Conservation (phyloP, 2,797 vertebrate species). For the Apogon talboti region DNA sequence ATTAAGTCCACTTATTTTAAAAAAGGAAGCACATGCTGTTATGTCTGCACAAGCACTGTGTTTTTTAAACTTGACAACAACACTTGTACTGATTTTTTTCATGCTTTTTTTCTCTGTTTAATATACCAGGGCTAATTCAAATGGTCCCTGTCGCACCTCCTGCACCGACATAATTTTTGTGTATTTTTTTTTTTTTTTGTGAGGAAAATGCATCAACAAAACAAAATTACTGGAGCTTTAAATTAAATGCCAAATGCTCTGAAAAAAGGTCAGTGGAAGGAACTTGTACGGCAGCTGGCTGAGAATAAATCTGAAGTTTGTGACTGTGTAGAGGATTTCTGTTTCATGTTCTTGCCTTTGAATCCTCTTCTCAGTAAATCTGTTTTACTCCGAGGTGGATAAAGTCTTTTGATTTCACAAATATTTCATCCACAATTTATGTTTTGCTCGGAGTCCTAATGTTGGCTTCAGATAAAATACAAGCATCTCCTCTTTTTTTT, state of each 20-base stretch:
- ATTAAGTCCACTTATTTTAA: no score
- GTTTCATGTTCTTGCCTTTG: no score
- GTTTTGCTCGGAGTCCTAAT: not conserved
- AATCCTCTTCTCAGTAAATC: no score
- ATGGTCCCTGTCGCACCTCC: not conserved
- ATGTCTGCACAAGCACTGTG: no score
- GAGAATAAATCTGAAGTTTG: not conserved
- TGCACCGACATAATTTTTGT: not conserved
- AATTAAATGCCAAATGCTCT: conserved; percentile 23
- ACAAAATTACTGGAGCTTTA: conserved; percentile 16
- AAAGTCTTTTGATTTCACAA: not conserved
- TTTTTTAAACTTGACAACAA: not conserved
- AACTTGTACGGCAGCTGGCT: not conserved
- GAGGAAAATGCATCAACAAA: conserved; percentile 7
- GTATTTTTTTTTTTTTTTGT: conserved; percentile 10
- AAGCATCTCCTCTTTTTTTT: not conserved
- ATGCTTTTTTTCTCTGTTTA: conserved; percentile 7
- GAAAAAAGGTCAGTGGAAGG: not conserved
- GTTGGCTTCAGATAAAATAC: not conserved
- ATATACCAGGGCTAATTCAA: conserved; percentile 2
- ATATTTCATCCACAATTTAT: not conserved
- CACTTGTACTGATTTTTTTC: not conserved
- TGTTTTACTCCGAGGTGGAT: no score
- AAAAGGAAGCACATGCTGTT: no score
- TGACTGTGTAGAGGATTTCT: no score